Evolutionary conservation across 2,797 vertebrate species (phyloP), one percentile per base, ranked within the genome.

Genomic region (Oryzias dopingdopingensis): DNA sequence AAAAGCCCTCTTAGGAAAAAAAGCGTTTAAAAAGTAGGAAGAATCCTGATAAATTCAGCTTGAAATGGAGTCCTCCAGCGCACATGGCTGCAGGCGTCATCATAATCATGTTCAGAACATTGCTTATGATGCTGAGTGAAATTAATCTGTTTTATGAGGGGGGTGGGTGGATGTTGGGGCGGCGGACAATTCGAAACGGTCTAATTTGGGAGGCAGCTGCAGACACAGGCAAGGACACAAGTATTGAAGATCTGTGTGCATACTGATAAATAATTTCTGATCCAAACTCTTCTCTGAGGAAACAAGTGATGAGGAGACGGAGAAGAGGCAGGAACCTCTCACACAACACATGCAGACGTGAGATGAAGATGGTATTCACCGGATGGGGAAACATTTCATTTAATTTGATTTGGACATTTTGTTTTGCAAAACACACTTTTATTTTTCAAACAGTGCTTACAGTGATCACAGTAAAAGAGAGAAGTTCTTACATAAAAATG

Each of bases 181-280:
- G 70, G 71, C 6, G 41, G 58, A 62, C 10, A 47, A 81, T 79
- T 76, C 53, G 73, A 67, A 68, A 74, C 15, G 42, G 68, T 63
- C 58, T 82, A 72, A 75, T 70, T 82, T 61, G 59, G 60, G 80
- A 77, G 63, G 65, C 73, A 72, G 70, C 67, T 62, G 65, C 62
- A 59, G 61, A 70, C 47, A 76, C 58, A 58, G 26, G 50, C 52
- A 42, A 37, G 65, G 65, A 76, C 22, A 66, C 14, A 4, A 52
- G 52, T 10, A 41, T 8, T 40, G 42, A 13, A 45, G 48, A 6
- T 14, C 52, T 15, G 49, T 37, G 44, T 49, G 26, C 20, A 45
- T 23, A 6, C 48, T 66, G 47, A 42, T 61, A 52, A 52, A 29
- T 50, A 5, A 63, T 63, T 62, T 62, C 29, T 17, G 24, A 12